These are phyloP conservation scores for Phylloscopus trochilus DNA, from an alignment of 2,113 vertebrate genomes.

Conservation along the genomic window DNA sequence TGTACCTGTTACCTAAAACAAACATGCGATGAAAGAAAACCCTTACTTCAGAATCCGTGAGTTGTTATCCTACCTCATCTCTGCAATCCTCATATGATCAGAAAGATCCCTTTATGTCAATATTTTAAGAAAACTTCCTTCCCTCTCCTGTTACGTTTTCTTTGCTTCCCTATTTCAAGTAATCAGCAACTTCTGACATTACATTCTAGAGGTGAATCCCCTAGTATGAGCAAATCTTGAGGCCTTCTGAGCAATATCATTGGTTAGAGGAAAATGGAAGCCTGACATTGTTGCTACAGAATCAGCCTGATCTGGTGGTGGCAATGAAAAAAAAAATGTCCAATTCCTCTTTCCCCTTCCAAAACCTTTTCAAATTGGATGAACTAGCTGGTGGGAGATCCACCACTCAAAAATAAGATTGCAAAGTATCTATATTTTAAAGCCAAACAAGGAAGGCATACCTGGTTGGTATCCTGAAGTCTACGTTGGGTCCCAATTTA, in stretches of 20 bases:
- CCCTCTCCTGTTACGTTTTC: background rate
- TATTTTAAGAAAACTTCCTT: background rate
- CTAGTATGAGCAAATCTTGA: background rate
- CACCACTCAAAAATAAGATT: background rate
- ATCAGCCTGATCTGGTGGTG: background rate
- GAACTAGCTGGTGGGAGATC: background rate
- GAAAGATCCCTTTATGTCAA: background rate
- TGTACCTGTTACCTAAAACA: background rate
- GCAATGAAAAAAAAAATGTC: background rate
- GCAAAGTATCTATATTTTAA: background rate
- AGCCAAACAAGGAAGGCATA: slow-evolving; percentile 7
- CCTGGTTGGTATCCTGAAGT: slow-evolving; percentile 89
- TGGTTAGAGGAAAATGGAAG: background rate
- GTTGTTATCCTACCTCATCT: background rate
- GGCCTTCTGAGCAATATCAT: background rate
- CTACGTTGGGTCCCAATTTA: slow-evolving; percentile 80
- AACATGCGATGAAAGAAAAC: rapidly evolving
- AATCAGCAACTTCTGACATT: background rate
- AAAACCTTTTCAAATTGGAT: background rate
- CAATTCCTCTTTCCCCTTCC: background rate
- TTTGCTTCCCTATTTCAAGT: background rate
- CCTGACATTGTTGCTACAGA: background rate
- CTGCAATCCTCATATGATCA: background rate
- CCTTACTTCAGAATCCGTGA: background rate
- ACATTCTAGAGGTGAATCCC: background rate